Evolutionary conservation across 2,113 vertebrate genomes (phyloP).

Genomic region (Catharus minimus): DNA sequence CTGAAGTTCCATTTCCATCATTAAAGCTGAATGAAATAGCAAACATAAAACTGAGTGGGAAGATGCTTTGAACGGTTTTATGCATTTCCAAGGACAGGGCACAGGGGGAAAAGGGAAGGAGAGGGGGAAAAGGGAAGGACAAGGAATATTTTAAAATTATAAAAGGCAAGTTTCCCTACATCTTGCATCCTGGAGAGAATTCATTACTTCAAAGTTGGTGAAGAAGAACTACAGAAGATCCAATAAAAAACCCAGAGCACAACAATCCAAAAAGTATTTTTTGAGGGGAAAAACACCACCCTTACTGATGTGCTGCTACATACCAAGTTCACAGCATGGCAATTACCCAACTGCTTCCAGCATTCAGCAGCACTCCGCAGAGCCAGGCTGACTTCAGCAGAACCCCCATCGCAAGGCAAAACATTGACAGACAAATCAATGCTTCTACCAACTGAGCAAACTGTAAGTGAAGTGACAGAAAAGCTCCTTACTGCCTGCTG

Average conservation of each 20-base stretch:
- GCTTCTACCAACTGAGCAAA: neutral
- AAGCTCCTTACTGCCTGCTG: conserved; percentile 87
- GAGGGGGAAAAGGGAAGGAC: neutral
- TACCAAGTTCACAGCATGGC: neutral
- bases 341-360: neutral
- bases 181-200: neutral
- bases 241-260: neutral
- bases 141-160: neutral
- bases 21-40: neutral
- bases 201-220: neutral
- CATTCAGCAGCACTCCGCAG: neutral
- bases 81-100: neutral
- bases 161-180: neutral
- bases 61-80: neutral
- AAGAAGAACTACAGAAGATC: neutral
- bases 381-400: neutral
- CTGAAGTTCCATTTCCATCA: neutral
- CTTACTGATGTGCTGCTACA: neutral
- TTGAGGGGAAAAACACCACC: neutral
- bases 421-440: rapidly evolving
- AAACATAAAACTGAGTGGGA: neutral
- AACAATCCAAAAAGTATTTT: neutral
- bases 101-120: neutral
- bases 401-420: rapidly evolving
- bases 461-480: rapidly evolving